Conservation (phyloP, 2,113 vertebrate species). For the Carassius gibelio region DNA sequence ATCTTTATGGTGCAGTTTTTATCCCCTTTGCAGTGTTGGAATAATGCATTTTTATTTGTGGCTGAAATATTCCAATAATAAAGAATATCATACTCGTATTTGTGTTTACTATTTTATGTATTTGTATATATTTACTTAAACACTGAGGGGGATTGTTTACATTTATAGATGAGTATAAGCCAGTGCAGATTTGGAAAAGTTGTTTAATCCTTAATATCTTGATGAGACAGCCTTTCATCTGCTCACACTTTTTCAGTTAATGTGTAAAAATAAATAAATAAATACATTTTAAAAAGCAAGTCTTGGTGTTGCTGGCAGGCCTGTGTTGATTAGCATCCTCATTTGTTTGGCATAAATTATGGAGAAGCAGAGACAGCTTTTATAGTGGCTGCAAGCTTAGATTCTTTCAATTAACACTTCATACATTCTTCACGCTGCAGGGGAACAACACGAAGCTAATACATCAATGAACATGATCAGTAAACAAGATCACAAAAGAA, state of each 20-base stretch:
- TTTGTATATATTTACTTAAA: not conserved
- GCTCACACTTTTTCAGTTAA: conserved; percentile 10
- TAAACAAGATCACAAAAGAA: conserved; percentile 16
- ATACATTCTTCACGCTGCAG: conserved; percentile 33
- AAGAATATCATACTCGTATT: not conserved
- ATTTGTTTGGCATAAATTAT: conserved; percentile 37
- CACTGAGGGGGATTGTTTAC: not conserved
- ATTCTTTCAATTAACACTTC: conserved; percentile 47
- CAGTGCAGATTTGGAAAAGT: not conserved
- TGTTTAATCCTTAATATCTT: conserved; percentile 23
- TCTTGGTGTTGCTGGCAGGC: conserved; percentile 26
- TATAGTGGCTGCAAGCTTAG: conserved; percentile 27
- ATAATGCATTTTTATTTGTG: not conserved
- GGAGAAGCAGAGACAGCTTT: not conserved
- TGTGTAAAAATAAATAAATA: not conserved
- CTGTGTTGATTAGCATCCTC: conserved; percentile 39
- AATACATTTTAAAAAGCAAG: not conserved
- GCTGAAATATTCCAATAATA: not conserved
- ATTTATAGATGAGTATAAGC: not conserved
- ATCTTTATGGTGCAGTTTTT: not conserved
- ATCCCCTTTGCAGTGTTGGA: not conserved
- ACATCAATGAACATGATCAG: conserved; percentile 22
- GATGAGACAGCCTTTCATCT: conserved; percentile 7
- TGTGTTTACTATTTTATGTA: not conserved
- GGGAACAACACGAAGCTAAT: not conserved